Base-by-base conservation (phyloP, 2,797 vertebrate species). In the Premnoplex brunnescens region DNA sequence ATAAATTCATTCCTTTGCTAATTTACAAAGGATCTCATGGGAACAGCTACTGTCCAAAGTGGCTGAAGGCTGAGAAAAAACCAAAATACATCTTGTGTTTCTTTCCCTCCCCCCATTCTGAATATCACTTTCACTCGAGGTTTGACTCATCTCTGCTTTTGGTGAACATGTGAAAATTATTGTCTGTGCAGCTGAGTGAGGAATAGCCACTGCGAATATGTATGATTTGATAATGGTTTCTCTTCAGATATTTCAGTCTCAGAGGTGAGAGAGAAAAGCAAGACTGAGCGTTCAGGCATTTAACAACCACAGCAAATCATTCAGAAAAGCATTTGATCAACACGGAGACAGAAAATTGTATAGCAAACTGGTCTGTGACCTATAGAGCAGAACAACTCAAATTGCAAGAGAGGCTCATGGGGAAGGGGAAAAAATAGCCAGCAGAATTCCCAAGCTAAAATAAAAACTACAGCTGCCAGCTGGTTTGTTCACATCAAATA, bases 361-460 rank as follows among this genome's bases (percentile, higher is more conserved):
- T 22, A 48, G 66, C 56, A 84, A 73, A 82, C 83, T 37, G 14
- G 9, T 43, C 64, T 88, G 68, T 91, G 91, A 97, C 80, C 81
- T 60, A 48, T 17, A 78, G 54, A 58, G 73, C 79, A 89, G 75
- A 88, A 74, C 13, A 92, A 95, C 39, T 92, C 75, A 85, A 74
- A 85, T 67, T 85, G 81, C 78, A 64, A 85, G 81, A 89, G 9
- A 36, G 43, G 49, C 41, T 95, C 32, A 28, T 12, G 16, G 32
- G 46, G 76, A 59, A 81, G 18, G 10, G 48, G 56, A 87, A 54
- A 51, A 80, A 64, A 10, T 1, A 77, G 9, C 10, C 55, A 93
- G 56, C 32, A 94, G 56, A 49, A 87, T 89, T 94, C 67, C 34
- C 83, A 93, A 58, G 43, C 67, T 74, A 39, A 95, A 92, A 81